Percentiles rank a stretch among this genome's conserved stretches.
Conservation (phyloP, 2,888 invertebrate genomes). For the Marasmarcha lunaedactyla region DNA sequence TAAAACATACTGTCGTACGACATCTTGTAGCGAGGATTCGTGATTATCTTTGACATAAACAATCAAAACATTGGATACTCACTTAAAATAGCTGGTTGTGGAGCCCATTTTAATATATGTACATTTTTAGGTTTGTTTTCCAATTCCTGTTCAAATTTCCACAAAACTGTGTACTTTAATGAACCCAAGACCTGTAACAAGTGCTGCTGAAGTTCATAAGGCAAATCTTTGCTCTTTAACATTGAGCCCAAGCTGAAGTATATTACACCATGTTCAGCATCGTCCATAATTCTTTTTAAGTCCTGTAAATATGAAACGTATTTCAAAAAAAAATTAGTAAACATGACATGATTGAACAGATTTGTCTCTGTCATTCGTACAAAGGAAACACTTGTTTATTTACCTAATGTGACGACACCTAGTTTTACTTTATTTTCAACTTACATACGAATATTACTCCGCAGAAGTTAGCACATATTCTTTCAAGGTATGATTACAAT, state of each 20-base stretch:
- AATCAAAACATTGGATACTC: slow-evolving; percentile 7
- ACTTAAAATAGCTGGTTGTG: slow-evolving; percentile 32
- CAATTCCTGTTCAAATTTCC: slow-evolving; percentile 39
- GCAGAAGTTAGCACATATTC: too few species aligned
- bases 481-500: too few species aligned
- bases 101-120: slow-evolving; percentile 34
- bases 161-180: slow-evolving; percentile 41
- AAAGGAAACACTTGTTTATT: too few species aligned
- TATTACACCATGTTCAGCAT: slow-evolving; percentile 35
- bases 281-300: slow-evolving; percentile 32
- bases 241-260: slow-evolving; percentile 48
- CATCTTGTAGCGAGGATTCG: too few species aligned
- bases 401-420: too few species aligned
- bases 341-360: too few species aligned
- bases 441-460: too few species aligned
- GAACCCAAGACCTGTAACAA: slow-evolving; percentile 32
- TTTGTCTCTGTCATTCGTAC: too few species aligned
- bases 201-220: slow-evolving; percentile 21
- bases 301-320: slow-evolving; percentile 19
- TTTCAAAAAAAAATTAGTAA: too few species aligned
- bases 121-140: slow-evolving; percentile 33
- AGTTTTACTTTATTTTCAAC: too few species aligned
- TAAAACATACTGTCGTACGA: too few species aligned
- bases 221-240: slow-evolving; percentile 28
- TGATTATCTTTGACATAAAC: too few species aligned